Conservation (phyloP, 2,888 invertebrate genomes). For the Microctonus aethiopoides region DNA sequence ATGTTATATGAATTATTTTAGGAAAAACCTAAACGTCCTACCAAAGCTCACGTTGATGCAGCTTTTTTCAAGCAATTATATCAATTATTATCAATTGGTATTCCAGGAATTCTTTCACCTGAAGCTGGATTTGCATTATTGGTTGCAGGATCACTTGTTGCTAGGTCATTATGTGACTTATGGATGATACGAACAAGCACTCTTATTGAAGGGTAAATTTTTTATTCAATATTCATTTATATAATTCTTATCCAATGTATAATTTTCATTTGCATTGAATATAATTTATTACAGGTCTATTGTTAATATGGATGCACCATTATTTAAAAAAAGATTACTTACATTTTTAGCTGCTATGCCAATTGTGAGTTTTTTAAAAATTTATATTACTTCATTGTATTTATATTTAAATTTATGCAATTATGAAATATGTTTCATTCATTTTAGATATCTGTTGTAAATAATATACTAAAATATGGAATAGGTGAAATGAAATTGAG, state of each 20-base stretch:
- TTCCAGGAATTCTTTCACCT: constrained; percentile 82
- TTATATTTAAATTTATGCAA: neutral
- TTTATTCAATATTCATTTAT: too few relatives aligned
- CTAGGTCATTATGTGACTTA: constrained; percentile 93
- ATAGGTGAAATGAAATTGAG: constrained; percentile 92
- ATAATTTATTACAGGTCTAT: constrained; percentile 85
- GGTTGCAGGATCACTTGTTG: constrained; percentile 84
- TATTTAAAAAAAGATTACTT: constrained; percentile 81
- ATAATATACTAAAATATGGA: constrained; percentile 94
- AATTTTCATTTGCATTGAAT: too few relatives aligned
- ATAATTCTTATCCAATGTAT: too few relatives aligned
- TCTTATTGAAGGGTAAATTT: constrained; percentile 86
- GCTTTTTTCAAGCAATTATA: constrained; percentile 79
- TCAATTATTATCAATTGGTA: constrained; percentile 70
- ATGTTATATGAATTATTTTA: too few relatives aligned
- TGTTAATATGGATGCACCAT: constrained; percentile 83
- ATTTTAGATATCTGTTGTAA: constrained; percentile 88
- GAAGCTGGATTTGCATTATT: constrained; percentile 81
- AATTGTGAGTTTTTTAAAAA: constrained; percentile 72
- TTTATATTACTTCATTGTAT: neutral
- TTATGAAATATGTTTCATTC: constrained; percentile 33
- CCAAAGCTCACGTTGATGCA: constrained; percentile 81
- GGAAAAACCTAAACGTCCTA: constrained; percentile 66
- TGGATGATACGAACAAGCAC: constrained; percentile 98
- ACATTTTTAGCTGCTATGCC: constrained; percentile 89